Conservation (phyloP, 2,113 vertebrate species). For the Mystacornis crossleyi region DNA sequence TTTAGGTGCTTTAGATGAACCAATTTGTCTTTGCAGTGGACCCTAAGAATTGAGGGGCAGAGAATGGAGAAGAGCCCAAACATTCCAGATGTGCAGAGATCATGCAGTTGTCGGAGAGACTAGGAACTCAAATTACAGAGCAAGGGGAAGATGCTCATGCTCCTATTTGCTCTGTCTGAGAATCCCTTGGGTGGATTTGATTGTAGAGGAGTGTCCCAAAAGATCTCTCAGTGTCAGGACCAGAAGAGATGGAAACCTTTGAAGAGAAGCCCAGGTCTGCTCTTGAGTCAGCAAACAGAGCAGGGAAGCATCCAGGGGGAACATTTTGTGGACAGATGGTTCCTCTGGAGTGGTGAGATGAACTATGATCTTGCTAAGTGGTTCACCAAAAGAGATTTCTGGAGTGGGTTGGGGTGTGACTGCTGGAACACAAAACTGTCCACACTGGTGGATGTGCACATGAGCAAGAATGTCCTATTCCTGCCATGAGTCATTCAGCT, state of each 20-base stretch:
- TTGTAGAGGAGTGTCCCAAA: fast-evolving
- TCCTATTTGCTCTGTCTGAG: not conserved
- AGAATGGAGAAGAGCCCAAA: not conserved
- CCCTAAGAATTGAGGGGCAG: not conserved
- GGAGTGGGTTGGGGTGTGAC: not conserved
- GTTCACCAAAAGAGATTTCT: not conserved
- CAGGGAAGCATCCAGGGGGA: not conserved
- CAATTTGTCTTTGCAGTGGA: not conserved
- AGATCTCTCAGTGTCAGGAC: not conserved
- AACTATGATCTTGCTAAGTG: not conserved
- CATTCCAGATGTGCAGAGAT: not conserved
- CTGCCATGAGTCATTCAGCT: not conserved
- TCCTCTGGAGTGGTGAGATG: not conserved
- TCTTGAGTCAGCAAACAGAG: not conserved
- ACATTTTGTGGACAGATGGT: not conserved
- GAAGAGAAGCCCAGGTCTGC: not conserved
- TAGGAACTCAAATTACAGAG: not conserved
- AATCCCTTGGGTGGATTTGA: not conserved
- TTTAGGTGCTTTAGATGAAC: not conserved
- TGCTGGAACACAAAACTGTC: not conserved
- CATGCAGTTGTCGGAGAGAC: not conserved
- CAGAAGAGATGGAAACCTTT: not conserved
- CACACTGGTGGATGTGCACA: not conserved
- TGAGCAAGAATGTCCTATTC: not conserved
- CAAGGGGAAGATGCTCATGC: not conserved